Percentiles rank a stretch among this genome's conserved stretches.
These are phyloP conservation scores for Chlorodrepanis virens DNA, from an alignment of 2,113 vertebrate genomes.

Conservation along the genomic window DNA sequence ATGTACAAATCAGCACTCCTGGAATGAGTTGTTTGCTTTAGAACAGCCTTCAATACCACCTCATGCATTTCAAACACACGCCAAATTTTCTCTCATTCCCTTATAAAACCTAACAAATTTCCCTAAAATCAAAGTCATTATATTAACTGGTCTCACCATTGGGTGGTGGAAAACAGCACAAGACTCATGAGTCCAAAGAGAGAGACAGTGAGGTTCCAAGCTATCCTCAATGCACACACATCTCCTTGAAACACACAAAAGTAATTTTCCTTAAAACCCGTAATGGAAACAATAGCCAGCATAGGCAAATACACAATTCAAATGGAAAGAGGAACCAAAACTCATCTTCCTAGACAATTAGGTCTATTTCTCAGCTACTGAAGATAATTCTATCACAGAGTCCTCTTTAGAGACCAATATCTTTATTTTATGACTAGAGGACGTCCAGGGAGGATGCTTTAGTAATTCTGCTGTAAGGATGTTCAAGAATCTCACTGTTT, in stretches of 20 bases:
- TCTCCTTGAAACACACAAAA: not conserved
- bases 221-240: not conserved
- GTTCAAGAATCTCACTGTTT: not conserved
- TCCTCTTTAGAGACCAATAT: not conserved
- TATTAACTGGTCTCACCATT: not conserved
- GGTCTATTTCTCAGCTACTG: not conserved
- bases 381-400: not conserved
- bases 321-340: not conserved
- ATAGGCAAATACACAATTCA: not conserved
- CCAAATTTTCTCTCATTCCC: not conserved
- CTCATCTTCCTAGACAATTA: not conserved
- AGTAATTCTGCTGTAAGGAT: not conserved
- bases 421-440: not conserved
- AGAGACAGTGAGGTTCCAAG: not conserved
- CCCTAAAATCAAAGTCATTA: not conserved
- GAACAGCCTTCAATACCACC: not conserved
- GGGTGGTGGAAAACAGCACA: not conserved
- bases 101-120: not conserved
- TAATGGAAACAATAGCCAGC: not conserved
- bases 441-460: not conserved
- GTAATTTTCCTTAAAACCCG: not conserved
- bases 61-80: not conserved
- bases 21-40: not conserved
- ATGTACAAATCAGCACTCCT: not conserved
- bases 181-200: not conserved